Evolutionary conservation across 2,113 vertebrate genomes (phyloP).

Genomic region (Stegostoma tigrinum): DNA sequence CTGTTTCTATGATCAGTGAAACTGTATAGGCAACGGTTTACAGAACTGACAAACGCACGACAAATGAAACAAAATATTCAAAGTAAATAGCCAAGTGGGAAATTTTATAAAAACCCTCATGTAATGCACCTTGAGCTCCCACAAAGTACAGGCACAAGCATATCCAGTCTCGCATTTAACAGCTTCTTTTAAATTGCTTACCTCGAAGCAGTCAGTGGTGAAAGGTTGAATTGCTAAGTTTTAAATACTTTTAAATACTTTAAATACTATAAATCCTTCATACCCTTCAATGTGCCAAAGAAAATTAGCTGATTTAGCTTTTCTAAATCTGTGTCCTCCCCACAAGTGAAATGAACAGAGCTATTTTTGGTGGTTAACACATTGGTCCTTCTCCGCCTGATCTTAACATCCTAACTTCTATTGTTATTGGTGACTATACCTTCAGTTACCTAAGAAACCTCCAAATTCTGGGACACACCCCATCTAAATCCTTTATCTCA

Average conservation of each 20-base stretch:
- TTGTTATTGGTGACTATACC: neutral
- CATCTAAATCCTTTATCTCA: neutral
- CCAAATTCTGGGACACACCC: neutral
- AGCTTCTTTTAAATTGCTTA: neutral
- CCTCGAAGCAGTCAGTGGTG: neutral
- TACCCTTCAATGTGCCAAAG: neutral
- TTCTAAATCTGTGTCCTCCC: neutral
- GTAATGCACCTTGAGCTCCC: neutral
- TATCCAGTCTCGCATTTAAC: neutral
- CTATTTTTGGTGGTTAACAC: neutral
- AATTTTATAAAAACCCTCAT: neutral
- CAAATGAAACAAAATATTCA: neutral
- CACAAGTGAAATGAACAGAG: neutral
- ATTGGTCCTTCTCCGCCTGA: no score
- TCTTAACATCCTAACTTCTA: neutral
- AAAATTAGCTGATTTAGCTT: neutral
- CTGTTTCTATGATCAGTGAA: neutral
- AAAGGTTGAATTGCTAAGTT: neutral
- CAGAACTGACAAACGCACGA: neutral
- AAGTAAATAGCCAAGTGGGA: neutral
- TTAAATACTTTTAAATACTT: no score
- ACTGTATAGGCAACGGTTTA: neutral
- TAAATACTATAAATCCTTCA: conserved; percentile 5
- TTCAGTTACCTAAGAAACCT: neutral
- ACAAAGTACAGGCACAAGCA: neutral